Conservation (phyloP, 1,140 invertebrate genomes). For the Drosophila nigrodunni region DNA sequence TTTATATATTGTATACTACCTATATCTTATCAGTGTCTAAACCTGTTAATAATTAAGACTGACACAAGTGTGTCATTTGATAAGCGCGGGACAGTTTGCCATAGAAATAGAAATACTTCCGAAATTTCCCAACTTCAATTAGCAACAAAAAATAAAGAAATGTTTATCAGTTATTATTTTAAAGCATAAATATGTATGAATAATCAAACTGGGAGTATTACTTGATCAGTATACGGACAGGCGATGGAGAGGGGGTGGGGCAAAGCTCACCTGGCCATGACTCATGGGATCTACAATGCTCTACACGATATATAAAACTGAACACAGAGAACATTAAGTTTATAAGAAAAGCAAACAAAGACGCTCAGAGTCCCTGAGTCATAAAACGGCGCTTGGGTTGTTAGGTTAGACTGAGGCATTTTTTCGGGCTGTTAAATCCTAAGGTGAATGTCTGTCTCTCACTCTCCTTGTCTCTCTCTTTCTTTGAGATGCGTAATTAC, state of each 20-base stretch:
- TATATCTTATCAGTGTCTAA: background rate
- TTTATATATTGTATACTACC: background rate
- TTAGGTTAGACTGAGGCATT: background rate
- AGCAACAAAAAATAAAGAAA: background rate
- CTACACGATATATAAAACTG: conserved; percentile 20
- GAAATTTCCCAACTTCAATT: background rate
- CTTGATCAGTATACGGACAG: background rate
- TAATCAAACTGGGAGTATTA: conserved; percentile 20
- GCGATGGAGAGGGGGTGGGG: no score
- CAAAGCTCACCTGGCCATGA: conserved; percentile 18
- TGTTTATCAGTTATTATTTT: background rate
- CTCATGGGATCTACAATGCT: conserved; percentile 35
- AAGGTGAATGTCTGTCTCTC: background rate
- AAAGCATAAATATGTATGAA: background rate
- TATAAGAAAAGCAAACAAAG: conserved; percentile 43
- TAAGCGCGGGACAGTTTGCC: background rate
- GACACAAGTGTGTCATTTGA: conserved; percentile 14
- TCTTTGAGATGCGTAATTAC: conserved; percentile 9
- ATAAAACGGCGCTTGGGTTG: conserved; percentile 40
- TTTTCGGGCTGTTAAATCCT: background rate
- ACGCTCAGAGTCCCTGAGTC: conserved; percentile 49
- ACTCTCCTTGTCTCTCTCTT: background rate
- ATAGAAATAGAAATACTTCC: no score
- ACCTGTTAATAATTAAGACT: background rate
- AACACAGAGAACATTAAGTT: conserved; percentile 47